Evolutionary conservation across 1,140 invertebrate genomes (phyloP), one percentile per base, ranked within the genome.

Genomic region (silkworm (Bombyx mori)): DNA sequence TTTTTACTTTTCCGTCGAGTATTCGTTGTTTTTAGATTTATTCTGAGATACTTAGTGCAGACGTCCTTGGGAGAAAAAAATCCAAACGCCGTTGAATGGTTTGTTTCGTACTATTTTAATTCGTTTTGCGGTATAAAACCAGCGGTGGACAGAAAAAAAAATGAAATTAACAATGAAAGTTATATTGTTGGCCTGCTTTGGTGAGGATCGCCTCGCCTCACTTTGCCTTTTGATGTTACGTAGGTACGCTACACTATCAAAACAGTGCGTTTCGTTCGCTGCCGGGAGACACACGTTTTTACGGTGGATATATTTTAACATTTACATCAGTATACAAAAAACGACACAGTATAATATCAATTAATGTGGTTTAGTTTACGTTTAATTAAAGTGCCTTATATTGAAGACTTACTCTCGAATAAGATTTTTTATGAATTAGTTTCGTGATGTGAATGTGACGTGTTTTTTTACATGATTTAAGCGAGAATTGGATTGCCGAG

Each of bases 191-290:
- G 61, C 56, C 54, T 62, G 59, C 57, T 62, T 65, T 66, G 62
- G 75, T 71, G 67, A 71, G 65, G 68, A 66, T 66, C 71, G 65
- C 75, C 71, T 81, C 77, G 79, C 77, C 78, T 81, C 81, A 77
- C 26, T 1, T 35, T 35, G 67, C 65, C 65, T 70, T 73, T 12
- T 66, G 59, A 64, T 73, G 67, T 72, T 74, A 74, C 69, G 69
- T 18, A 18, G 12, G 12, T 73, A 79, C 78, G 77, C 73, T 81
- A 80, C 63, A 73, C 73, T 77, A 81, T 83, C 80, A 83, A 80
- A 83, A 82, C 80, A 83, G 80, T 83, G 70, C 61, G 71, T 71
- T 76, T 63, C 57, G 63, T 63, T 63, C 67, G 46, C 22, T 61
- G 73, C 53, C 50, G 57, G 49, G 63, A 60, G 70, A 46, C 66